Evolutionary conservation across 2,888 invertebrate species (phyloP), one percentile per base, ranked within the genome.

Genomic region (Myopa tessellatipennis): DNA sequence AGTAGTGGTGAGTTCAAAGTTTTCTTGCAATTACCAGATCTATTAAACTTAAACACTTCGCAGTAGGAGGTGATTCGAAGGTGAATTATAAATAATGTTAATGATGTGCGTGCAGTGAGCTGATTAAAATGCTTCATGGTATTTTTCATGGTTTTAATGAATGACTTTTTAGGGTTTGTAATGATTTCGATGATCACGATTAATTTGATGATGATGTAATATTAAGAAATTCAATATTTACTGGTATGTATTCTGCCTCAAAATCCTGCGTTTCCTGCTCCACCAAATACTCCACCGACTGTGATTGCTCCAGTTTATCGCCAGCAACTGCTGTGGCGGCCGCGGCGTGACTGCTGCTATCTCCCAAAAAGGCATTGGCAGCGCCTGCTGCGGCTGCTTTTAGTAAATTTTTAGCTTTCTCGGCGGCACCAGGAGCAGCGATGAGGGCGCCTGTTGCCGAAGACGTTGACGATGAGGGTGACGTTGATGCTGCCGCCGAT

Each of bases 221-320:
- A 52, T 18, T 40, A 60, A 58, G 8, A 69, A 68, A 61, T 75
- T 74, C 78, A n/a, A 83, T 83, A 83, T 83, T 82, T 83, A 83
- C 83, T 79, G 82, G 82, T 80, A 78, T 79, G 4, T 80, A 79
- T 69, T 81, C 79, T 55, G 81, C 80, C 80, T 82, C 82, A n/a
- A 77, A 75, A 71, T 83, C 80, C 70, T 80, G 79, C 72, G 79
- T 77, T 58, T 81, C 82, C 50, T 77, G 77, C 72, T 82, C 80
- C 81, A 52, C 16, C 34, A 60, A 26, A 34, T 70, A 69, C 73
- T 68, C 76, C 58, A 75, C 38, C 55, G 78, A 72, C 38, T 74
- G 52, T 26, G 72, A 55, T 26, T 75, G 65, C 34, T 73, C 74
- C 69, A 83, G 81, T 80, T 82, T 83, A 65, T 69, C 78, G 75